These are phyloP conservation scores for Calliphora vomitoria DNA, from an alignment of 2,888 invertebrate species.

Conservation along the genomic window DNA sequence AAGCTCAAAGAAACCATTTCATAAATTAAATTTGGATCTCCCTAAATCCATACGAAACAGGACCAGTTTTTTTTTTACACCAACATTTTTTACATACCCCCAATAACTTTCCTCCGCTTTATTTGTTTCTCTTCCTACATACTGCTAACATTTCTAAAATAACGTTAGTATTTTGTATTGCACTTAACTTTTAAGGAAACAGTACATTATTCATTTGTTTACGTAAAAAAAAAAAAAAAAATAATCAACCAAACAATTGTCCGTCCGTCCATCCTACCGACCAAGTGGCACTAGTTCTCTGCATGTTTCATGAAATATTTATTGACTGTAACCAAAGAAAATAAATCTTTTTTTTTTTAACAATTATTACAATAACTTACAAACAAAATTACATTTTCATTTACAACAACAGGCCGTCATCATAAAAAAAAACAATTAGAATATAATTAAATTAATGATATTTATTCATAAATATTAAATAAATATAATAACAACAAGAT, in stretches of 20 bases:
- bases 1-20: too few relatives aligned
- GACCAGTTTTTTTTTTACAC: background rate
- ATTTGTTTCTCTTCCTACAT: background rate
- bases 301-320: conserved; percentile 39
- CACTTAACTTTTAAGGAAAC: conserved; percentile 58
- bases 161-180: conserved; percentile 17
- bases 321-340: conserved; percentile 35
- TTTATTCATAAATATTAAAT: conserved; percentile 14
- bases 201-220: conserved; percentile 52
- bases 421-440: conserved; percentile 32
- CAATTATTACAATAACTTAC: background rate
- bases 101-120: conserved; percentile 17
- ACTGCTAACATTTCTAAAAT: conserved; percentile 12
- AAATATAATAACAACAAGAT: conserved; percentile 3
- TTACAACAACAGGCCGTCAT: background rate
- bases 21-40: too few relatives aligned
- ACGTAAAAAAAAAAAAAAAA: too few relatives aligned
- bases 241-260: conserved; percentile 22
- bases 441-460: conserved; percentile 40
- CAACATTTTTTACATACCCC: background rate
- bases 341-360: conserved; percentile 28
- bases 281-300: conserved; percentile 38
- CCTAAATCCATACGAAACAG: too few relatives aligned
- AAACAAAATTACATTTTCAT: background rate
- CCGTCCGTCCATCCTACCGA: conserved; percentile 14